Evolutionary conservation across 2,888 invertebrate species (phyloP).

Genomic region (Hypolimnas misippus): DNA sequence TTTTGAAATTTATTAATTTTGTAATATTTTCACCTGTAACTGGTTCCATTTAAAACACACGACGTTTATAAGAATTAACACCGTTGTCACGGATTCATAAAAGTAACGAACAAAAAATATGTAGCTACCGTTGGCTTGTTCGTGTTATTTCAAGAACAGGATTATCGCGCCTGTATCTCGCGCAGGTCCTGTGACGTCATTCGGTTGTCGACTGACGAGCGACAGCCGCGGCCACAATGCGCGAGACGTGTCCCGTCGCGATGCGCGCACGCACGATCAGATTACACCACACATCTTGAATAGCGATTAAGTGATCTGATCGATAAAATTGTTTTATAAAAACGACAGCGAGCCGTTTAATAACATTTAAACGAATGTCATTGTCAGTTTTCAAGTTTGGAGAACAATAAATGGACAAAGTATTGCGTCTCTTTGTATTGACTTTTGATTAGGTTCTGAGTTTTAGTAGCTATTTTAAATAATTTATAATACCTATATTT

Average conservation of each 20-base stretch:
- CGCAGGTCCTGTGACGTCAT: not conserved
- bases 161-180: not conserved
- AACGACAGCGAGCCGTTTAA: not conserved
- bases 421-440: no score
- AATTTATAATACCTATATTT: no score
- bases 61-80: not conserved
- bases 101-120: no score
- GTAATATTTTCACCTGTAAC: no score
- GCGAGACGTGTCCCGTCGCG: no score
- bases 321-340: constrained; percentile 10
- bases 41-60: no score
- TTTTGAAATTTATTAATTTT: no score
- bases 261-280: constrained; percentile 15
- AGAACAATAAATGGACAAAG: not conserved
- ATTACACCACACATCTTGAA: constrained; percentile 12
- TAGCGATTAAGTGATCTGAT: constrained; percentile 18
- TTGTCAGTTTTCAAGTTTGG: not conserved
- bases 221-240: no score
- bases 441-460: no score
- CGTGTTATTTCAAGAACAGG: not conserved
- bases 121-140: not conserved
- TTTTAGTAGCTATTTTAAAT: no score
- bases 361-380: not conserved
- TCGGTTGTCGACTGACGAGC: no score
- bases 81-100: not conserved